Evolutionary conservation across 2,888 invertebrate genomes (phyloP).

Genomic region (Agrochola lychnidis): DNA sequence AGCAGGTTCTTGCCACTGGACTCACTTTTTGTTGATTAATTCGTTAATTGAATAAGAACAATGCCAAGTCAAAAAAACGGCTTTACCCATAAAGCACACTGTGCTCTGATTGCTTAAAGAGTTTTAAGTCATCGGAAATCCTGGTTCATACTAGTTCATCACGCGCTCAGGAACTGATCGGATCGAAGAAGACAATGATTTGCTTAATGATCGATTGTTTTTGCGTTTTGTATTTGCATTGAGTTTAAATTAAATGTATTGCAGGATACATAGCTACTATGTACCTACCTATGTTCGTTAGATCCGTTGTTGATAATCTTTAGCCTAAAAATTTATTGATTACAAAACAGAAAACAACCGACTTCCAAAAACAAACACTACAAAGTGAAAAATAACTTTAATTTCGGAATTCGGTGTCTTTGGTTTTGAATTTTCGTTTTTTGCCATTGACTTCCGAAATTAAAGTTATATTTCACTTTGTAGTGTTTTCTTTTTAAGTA

Average conservation of each 20-base stretch:
- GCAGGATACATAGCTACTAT: constrained; percentile 15
- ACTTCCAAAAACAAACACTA: too few relatives aligned
- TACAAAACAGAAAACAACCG: too few relatives aligned
- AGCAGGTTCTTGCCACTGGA: constrained; percentile 81
- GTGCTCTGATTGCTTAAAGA: constrained; percentile 74
- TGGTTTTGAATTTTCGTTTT: too few relatives aligned
- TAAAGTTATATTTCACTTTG: too few relatives aligned
- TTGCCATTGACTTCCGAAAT: too few relatives aligned
- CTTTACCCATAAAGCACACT: constrained; percentile 78
- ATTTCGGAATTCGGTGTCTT: too few relatives aligned
- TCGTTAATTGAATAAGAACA: constrained; percentile 79
- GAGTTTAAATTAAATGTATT: constrained; percentile 22
- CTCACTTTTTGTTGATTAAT: constrained; percentile 77
- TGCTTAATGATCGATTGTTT: constrained; percentile 55
- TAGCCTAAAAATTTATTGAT: too few relatives aligned
- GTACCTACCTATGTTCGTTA: background rate
- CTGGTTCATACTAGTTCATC: constrained; percentile 80
- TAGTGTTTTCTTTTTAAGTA: too few relatives aligned
- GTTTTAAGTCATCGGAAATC: constrained; percentile 80
- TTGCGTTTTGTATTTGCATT: constrained; percentile 26
- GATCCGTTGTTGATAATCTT: background rate
- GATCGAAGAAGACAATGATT: constrained; percentile 40
- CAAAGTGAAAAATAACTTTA: too few relatives aligned
- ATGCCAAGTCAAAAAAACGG: constrained; percentile 72
- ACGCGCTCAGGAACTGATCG: constrained; percentile 43